phyloP scores from a whole-genome alignment of 2,113 vertebrate genomes.

The Limnothrissa miodon region DNA sequence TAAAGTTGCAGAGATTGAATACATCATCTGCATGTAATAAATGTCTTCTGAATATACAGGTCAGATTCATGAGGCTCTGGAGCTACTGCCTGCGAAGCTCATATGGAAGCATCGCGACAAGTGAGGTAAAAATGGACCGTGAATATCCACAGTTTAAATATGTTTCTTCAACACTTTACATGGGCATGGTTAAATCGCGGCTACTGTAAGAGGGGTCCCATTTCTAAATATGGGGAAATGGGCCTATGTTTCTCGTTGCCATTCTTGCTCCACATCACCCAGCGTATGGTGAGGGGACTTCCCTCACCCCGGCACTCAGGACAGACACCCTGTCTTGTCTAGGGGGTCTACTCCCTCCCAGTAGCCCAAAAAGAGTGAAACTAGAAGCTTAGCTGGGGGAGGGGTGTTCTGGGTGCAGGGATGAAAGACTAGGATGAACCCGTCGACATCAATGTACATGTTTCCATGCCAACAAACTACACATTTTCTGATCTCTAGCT shows the following conservation, averaged over 20 bases:
- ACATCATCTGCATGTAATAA: neutral
- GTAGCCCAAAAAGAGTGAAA: neutral
- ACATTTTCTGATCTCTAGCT: neutral
- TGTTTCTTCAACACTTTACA: neutral
- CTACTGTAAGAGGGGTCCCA: neutral
- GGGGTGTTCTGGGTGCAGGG: neutral
- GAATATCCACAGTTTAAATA: conserved; percentile 13
- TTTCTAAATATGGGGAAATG: conserved; percentile 6
- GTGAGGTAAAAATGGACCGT: conserved; percentile 1
- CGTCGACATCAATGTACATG: neutral
- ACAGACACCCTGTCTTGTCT: conserved; percentile 5
- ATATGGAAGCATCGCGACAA: neutral
- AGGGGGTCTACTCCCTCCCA: neutral
- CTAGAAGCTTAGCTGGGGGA: neutral
- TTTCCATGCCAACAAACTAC: neutral
- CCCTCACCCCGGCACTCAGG: neutral
- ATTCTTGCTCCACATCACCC: neutral
- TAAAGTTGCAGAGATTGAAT: neutral
- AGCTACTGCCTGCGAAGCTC: neutral
- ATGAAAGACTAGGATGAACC: neutral
- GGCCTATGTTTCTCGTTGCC: conserved; percentile 4
- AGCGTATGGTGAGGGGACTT: neutral
- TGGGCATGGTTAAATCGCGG: neutral
- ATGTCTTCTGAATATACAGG: neutral
- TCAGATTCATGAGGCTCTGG: neutral